phyloP scores from a whole-genome alignment of 1,140 invertebrate species.

The Linepithema humile region DNA sequence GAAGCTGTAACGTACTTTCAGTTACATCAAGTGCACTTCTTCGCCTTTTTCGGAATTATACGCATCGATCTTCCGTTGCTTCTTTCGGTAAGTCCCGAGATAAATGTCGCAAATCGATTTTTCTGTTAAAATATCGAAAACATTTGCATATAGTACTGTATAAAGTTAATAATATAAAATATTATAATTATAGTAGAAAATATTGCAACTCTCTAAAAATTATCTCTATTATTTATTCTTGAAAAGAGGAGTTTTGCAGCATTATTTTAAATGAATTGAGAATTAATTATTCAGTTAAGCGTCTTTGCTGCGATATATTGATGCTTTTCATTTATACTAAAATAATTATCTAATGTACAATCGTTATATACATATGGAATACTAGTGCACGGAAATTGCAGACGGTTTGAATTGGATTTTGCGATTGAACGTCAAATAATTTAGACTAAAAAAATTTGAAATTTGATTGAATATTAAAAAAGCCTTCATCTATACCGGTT shows the following conservation, averaged over 20 bases:
- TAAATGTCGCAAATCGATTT: slow-evolving; percentile 5
- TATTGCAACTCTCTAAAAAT: not conserved
- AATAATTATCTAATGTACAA: too few relatives aligned
- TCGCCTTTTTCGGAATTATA: slow-evolving; percentile 57
- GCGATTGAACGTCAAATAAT: too few relatives aligned
- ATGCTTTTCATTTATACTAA: not conserved
- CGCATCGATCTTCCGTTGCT: slow-evolving; percentile 68
- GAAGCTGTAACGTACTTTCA: slow-evolving; percentile 69
- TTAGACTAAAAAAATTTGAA: too few relatives aligned
- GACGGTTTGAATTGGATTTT: too few relatives aligned
- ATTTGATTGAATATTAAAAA: too few relatives aligned
- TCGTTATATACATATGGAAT: too few relatives aligned
- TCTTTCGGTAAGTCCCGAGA: slow-evolving; percentile 52
- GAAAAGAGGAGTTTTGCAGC: not conserved
- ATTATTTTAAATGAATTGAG: not conserved
- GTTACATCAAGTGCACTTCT: slow-evolving; percentile 58
- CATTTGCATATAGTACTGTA: not conserved
- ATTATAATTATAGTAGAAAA: not conserved
- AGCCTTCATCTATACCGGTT: too few relatives aligned
- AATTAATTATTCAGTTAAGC: not conserved
- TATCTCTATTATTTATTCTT: slow-evolving; percentile 10
- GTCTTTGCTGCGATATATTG: not conserved
- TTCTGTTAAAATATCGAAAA: not conserved
- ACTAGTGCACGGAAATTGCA: too few relatives aligned
- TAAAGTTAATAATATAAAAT: not conserved